phyloP scores from a whole-genome alignment of 2,113 vertebrate species.

The Orthonyx spaldingii region DNA sequence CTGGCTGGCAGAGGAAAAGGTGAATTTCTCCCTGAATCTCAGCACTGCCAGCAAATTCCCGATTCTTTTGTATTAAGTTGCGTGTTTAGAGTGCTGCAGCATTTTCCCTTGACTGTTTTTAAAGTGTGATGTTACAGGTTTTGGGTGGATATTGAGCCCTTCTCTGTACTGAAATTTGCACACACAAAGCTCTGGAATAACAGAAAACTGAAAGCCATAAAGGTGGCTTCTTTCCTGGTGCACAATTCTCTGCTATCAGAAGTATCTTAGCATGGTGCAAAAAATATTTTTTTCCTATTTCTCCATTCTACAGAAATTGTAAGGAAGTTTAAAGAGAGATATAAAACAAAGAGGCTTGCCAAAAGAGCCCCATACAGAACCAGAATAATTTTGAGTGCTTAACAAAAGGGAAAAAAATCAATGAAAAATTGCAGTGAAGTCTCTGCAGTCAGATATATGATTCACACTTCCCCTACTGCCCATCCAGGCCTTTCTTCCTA shows the following conservation, averaged over 20 bases:
- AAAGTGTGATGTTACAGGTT: neutral
- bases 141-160: neutral
- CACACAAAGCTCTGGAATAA: neutral
- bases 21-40: neutral
- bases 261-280: neutral
- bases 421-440: neutral
- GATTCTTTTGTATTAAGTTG: neutral
- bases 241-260: neutral
- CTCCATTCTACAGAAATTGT: neutral
- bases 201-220: neutral
- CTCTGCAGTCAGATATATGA: neutral
- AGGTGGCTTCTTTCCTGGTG: neutral
- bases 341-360: neutral
- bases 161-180: neutral
- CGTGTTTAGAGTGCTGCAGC: fast-evolving
- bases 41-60: neutral
- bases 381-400: neutral
- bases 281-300: neutral
- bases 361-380: neutral
- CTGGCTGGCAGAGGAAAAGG: neutral
- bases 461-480: neutral
- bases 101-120: neutral
- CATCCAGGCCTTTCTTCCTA: neutral
- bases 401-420: neutral
- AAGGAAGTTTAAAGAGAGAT: neutral